A percentile compares a stretch with the other conserved stretches of the same genome.
These are phyloP conservation scores for Anarhynchus alexandrinus DNA, from an alignment of 2,113 vertebrate genomes.

Conservation along the genomic window DNA sequence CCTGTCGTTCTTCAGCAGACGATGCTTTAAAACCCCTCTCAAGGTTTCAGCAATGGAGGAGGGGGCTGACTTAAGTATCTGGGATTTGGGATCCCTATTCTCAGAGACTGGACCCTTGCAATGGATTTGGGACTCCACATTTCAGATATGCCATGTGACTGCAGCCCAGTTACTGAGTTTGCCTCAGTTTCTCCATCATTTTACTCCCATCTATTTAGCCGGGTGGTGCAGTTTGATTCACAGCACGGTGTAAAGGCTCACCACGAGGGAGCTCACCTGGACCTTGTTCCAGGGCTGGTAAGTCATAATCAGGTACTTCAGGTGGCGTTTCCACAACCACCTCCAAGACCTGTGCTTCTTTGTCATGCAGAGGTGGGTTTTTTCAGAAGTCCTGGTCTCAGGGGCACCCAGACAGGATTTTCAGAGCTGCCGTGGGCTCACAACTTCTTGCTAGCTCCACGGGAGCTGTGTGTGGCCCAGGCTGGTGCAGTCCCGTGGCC, in stretches of 20 bases:
- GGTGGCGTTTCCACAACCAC: neutral
- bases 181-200: neutral
- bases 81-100: neutral
- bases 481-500: no score
- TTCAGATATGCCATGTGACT: neutral
- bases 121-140: neutral
- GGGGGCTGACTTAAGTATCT: neutral
- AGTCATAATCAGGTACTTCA: neutral
- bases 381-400: neutral
- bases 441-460: neutral
- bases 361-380: fast-evolving
- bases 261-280: neutral
- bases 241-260: no score
- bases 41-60: neutral
- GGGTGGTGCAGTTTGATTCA: no score
- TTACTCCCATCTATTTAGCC: neutral
- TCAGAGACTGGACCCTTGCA: no score
- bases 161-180: neutral
- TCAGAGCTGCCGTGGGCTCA: neutral
- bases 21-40: neutral
- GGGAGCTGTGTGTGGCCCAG: neutral
- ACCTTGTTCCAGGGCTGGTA: neutral
- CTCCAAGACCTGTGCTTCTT: neutral
- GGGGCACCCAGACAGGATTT: neutral
- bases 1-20: neutral